Evolutionary conservation across 35 echinoderm and acorn worm genomes (phyloP), one percentile per base, ranked within the genome.

Genomic region (Holothuria glaberrima): DNA sequence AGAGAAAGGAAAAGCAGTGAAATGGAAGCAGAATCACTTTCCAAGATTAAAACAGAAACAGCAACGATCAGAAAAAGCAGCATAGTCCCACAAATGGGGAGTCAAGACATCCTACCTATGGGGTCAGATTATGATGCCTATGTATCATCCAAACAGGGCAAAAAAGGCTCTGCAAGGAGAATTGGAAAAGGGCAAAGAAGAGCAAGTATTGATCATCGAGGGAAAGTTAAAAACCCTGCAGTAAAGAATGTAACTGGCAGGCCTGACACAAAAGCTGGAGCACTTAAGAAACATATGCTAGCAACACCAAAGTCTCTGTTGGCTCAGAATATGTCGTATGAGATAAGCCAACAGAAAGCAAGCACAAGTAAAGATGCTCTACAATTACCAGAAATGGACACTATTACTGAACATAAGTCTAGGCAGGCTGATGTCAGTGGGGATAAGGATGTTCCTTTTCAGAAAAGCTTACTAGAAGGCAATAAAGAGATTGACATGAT

Each of bases 211-310:
- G 48, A 69, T 86, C 64, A 59, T 25, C 71, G 26, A 65, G 62
- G 65, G 65, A 86, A 68, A 24, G 36, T 89, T 17, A 92, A 93
- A 57, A 96, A 96, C 58, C 68, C 74, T 33, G 93, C 92, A 9
- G 93, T 98, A 4, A 89, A 85, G 27, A 98, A 98, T 68, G 93
- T 98, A 29, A 94, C 92, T 6, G 95, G 95, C 5, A 92, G 86
- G 68, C 95, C 95, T 26, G 95, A 98, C 48, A 98, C 81, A 20
- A 98, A 92, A 88, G 82, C 87, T 0, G 92, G 95, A 35, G 69
- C 61, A 60, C 56, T 98, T 4, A 48, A 83, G 73, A 94, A 92
- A 88, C 95, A 98, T 75, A 74, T 92, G 82, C 81, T 98, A 57
- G 88, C 95, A 10, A 98, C 92, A 6, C 92, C 95, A 57, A 59